These are phyloP conservation scores for Pemphigus obesinymphae DNA, from an alignment of 1,140 invertebrate genomes.

Conservation along the genomic window DNA sequence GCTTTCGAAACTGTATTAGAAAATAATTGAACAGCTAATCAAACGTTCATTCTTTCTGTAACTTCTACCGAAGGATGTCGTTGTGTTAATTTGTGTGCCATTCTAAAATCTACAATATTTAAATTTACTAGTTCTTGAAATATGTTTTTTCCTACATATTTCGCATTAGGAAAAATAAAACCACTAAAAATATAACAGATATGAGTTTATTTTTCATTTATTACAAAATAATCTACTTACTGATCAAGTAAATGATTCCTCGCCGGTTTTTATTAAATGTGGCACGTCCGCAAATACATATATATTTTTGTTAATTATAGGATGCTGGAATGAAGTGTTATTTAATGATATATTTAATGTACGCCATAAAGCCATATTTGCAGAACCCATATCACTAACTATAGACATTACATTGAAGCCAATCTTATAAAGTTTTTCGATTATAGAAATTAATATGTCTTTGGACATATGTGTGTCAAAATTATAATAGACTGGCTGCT, in stretches of 20 bases:
- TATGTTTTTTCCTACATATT: background rate
- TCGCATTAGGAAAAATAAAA: background rate
- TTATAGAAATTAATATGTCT: background rate
- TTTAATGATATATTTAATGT: background rate
- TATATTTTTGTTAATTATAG: background rate
- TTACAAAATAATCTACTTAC: background rate
- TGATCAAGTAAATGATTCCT: background rate
- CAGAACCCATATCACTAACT: slow-evolving; percentile 17
- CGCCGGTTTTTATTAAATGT: background rate
- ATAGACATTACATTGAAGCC: background rate
- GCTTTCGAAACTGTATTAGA: background rate
- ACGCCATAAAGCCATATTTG: slow-evolving; percentile 23
- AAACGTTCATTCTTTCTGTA: background rate
- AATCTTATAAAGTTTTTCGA: background rate
- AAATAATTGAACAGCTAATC: background rate
- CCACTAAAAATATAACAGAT: background rate
- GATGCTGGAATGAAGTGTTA: background rate
- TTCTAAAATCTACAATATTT: background rate
- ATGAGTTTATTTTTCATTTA: background rate
- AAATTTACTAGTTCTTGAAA: background rate
- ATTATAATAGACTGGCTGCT: background rate
- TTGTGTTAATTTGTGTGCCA: background rate
- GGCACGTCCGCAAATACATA: background rate
- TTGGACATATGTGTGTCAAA: background rate
- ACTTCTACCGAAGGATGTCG: background rate